These are phyloP conservation scores for Hypanus sabinus DNA, from an alignment of 2,113 vertebrate genomes.

Conservation along the genomic window DNA sequence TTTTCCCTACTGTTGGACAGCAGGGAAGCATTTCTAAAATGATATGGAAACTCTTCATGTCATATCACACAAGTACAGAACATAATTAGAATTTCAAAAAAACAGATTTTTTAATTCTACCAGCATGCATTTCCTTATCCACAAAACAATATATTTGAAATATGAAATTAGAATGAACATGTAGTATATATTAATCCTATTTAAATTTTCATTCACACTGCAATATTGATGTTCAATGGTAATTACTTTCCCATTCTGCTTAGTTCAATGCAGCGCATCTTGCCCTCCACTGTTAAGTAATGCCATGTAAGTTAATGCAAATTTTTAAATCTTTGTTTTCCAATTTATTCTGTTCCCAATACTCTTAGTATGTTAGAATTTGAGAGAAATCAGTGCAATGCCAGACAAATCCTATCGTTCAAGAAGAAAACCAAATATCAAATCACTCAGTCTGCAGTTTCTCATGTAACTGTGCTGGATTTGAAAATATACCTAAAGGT, in stretches of 20 bases:
- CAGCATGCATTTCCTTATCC: neutral
- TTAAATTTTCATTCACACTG: neutral
- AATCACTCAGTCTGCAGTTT: neutral
- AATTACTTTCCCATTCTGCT: neutral
- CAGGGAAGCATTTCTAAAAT: neutral
- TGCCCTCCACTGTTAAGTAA: neutral
- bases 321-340: neutral
- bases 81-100: neutral
- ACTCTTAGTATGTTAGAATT: neutral
- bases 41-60: too few relatives aligned
- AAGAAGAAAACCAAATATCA: neutral
- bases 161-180: neutral
- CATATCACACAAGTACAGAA: neutral
- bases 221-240: neutral
- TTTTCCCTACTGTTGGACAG: neutral
- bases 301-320: neutral
- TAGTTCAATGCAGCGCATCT: neutral
- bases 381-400: slow-evolving; percentile 4
- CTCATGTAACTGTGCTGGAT: neutral
- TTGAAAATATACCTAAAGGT: neutral
- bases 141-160: slow-evolving; percentile 8
- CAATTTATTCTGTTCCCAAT: neutral
- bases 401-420: neutral
- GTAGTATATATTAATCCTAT: neutral
- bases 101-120: neutral